Conservation (phyloP, 2,888 invertebrate genomes). For the Epirrita christyi region DNA sequence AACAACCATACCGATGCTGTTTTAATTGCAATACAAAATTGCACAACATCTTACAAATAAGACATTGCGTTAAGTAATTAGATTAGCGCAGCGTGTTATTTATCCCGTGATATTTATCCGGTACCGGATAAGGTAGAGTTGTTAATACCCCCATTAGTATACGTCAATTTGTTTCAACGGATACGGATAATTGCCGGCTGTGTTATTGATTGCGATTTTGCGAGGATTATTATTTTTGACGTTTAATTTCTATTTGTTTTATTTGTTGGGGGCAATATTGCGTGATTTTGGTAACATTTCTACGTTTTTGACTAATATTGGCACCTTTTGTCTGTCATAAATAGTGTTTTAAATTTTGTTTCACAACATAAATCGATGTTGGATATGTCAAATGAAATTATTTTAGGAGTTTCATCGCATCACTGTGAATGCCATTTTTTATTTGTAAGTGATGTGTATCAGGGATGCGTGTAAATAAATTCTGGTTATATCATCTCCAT, state of each 20-base stretch:
- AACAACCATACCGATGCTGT: conserved; percentile 62
- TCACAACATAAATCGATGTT: no score
- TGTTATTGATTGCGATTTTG: conserved; percentile 46
- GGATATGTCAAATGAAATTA: no score
- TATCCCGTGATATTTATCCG: conserved; percentile 39
- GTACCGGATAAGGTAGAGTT: conserved; percentile 48
- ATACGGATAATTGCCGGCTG: conserved; percentile 55
- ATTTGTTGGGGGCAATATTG: not conserved
- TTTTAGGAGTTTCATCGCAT: no score
- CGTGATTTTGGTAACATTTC: not conserved
- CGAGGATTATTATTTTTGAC: conserved; percentile 25
- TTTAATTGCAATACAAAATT: conserved; percentile 71
- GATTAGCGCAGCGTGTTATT: conserved; percentile 75
- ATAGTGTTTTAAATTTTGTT: no score
- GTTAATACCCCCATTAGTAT: conserved; percentile 57
- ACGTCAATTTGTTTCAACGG: conserved; percentile 54
- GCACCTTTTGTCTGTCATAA: no score
- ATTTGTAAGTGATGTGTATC: no score
- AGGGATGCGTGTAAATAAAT: no score
- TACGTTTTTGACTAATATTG: not conserved
- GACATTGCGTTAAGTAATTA: conserved; percentile 82
- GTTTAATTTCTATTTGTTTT: conserved; percentile 28
- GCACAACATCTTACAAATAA: conserved; percentile 62
- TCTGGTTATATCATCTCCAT: conserved; percentile 47
- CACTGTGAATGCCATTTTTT: no score